Base-by-base conservation (phyloP, 2,797 vertebrate species). In the Neoniphon sammara region DNA sequence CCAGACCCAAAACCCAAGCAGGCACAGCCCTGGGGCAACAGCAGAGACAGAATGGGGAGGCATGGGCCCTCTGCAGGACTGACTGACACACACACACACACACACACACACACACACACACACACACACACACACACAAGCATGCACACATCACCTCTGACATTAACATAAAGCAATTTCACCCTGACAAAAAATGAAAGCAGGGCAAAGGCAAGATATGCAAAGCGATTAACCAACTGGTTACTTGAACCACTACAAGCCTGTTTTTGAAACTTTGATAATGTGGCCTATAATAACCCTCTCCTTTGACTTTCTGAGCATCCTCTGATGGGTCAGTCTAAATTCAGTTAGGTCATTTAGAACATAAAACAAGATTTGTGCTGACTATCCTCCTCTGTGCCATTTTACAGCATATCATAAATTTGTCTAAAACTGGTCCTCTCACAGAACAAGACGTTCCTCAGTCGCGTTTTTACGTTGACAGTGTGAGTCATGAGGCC, bases 41-140 rank as follows among this genome's bases (percentile, higher is more conserved):
- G 78, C 80, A 83, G 84, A 89, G 85, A 90, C 88, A 86, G 78
- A 74, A 77, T 75, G 70, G 75, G 73, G 75, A 81, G 76, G 72
- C 75, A 84, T 73, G 66, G 83, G 84, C 83, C 87, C 82, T 83
- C 82, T 85, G 77, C 81, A 88, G 85, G 81, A 83, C 17, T 55
- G 46, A 59, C 27, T 70, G 66, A 66, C 71, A 73, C 53, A 78
- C 57, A 73, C 75, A 79, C 79, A 54, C 50, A 57, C 81, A 85
- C 69, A 34, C 49, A 86, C 68, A 85, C 61, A 66, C 31, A 58
- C 25, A 70, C 68, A 66, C 71, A 73, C 55, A 78, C 57, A 73
- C 75, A 77, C 79, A 54, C 49, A 56, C 81, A 85, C 68, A 31
- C 52, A 87, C 68, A 85, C 60, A 66, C 30, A 3, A 31, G 3